Percentiles rank a stretch among this genome's conserved stretches.
phyloP scores from a whole-genome alignment of 1,140 invertebrate species.

The Pectinophora gossypiella region DNA sequence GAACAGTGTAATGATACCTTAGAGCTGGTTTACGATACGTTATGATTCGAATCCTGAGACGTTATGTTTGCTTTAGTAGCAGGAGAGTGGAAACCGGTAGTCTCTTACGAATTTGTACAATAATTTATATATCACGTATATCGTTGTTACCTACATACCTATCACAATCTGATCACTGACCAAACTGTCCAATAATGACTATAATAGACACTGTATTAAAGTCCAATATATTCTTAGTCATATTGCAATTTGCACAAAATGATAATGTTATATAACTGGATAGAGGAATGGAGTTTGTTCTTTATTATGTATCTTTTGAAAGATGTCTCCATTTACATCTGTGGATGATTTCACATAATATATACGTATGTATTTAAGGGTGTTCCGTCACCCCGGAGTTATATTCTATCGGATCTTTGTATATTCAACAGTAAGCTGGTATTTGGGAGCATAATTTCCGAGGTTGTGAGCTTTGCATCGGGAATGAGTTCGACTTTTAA shows the following conservation, averaged over 20 bases:
- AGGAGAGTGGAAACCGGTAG: neutral
- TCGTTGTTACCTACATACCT: slow-evolving; percentile 46
- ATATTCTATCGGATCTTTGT: slow-evolving; percentile 2
- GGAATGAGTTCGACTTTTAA: slow-evolving; percentile 67
- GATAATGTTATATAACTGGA: neutral
- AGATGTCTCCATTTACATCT: neutral
- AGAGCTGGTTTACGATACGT: neutral
- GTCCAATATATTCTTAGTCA: neutral
- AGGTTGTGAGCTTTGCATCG: slow-evolving; percentile 71
- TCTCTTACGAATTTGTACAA: neutral
- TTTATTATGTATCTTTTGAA: neutral
- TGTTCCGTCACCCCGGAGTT: neutral
- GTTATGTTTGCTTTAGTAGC: neutral
- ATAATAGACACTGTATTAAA: slow-evolving; percentile 47
- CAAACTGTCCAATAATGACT: slow-evolving; percentile 20
- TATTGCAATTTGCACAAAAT: slow-evolving; percentile 4
- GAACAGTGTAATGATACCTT: neutral
- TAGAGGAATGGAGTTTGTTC: neutral
- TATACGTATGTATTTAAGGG: neutral
- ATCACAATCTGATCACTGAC: slow-evolving; percentile 41
- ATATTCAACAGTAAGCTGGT: slow-evolving; percentile 65
- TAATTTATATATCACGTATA: slow-evolving; percentile 8
- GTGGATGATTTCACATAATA: neutral
- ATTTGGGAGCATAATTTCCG: slow-evolving; percentile 73
- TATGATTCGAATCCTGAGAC: neutral